These are phyloP conservation scores for Atethmia centrago DNA, from an alignment of 2,888 invertebrate genomes.

Conservation along the genomic window DNA sequence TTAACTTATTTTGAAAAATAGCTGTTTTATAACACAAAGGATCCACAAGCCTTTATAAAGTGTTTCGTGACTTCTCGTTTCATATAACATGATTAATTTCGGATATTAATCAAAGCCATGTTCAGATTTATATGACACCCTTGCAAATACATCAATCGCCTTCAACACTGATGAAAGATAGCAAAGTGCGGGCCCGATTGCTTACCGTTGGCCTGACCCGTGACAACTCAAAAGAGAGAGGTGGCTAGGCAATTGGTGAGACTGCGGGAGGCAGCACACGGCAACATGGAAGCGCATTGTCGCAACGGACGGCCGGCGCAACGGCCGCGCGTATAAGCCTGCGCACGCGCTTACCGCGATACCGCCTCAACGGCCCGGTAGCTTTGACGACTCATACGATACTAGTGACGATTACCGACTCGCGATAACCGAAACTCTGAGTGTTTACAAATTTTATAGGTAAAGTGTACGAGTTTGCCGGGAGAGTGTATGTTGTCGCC, in stretches of 20 bases:
- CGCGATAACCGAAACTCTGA: slow-evolving; percentile 68
- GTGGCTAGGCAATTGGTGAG: slow-evolving; percentile 84
- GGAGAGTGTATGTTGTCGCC: slow-evolving; percentile 65
- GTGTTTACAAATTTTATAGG: slow-evolving; percentile 74
- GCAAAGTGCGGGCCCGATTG: slow-evolving; percentile 59
- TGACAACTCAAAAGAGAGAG: slow-evolving; percentile 89
- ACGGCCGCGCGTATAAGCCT: slow-evolving; percentile 83
- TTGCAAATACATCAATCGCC: slow-evolving; percentile 58
- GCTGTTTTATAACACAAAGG: slow-evolving; percentile 12
- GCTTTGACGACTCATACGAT: slow-evolving; percentile 62
- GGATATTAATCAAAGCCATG: slow-evolving; percentile 35
- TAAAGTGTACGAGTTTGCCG: slow-evolving; percentile 68
- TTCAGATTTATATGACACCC: slow-evolving; percentile 46
- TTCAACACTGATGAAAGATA: slow-evolving; percentile 66
- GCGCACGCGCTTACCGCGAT: slow-evolving; percentile 79
- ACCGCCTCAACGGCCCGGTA: slow-evolving; percentile 57
- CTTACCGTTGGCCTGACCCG: slow-evolving; percentile 76
- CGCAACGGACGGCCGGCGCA: slow-evolving; percentile 85
- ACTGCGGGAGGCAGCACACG: slow-evolving; percentile 83
- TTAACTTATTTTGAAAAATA: slow-evolving; percentile 39
- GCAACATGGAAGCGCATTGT: slow-evolving; percentile 86
- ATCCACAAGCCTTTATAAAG: neutral
- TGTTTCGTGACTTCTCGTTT: slow-evolving; percentile 17
- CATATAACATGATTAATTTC: slow-evolving; percentile 25
- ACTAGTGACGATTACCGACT: slow-evolving; percentile 65